A percentile compares a stretch with the other conserved stretches of the same genome.
Evolutionary conservation across 2,888 invertebrate genomes (phyloP).

Genomic region (Xanthostigma xanthostigma): DNA sequence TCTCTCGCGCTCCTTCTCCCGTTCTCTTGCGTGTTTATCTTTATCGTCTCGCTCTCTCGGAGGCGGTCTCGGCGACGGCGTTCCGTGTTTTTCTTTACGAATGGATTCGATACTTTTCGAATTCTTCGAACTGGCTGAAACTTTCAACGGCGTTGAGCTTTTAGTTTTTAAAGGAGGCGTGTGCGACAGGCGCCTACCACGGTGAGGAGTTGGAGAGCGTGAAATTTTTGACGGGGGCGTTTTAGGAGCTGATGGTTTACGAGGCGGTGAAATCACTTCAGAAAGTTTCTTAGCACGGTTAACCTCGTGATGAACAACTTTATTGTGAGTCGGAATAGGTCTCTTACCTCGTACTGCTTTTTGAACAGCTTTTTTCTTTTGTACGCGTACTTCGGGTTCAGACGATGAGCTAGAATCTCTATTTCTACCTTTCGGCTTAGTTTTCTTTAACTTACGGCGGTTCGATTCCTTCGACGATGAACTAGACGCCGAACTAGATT

Average conservation of each 20-base stretch:
- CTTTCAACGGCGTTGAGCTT: conserved; percentile 18
- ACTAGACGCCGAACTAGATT: conserved; percentile 47
- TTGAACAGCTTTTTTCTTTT: conserved; percentile 29
- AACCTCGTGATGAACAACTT: conserved; percentile 36
- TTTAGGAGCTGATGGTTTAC: conserved; percentile 9
- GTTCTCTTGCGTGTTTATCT: conserved; percentile 25
- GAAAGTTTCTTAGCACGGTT: conserved; percentile 32
- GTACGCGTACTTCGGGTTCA: conserved; percentile 19
- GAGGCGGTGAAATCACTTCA: conserved; percentile 23
- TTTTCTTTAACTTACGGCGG: conserved; percentile 24
- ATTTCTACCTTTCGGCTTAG: conserved; percentile 19
- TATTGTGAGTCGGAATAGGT: conserved; percentile 35
- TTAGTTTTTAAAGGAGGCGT: conserved; percentile 28
- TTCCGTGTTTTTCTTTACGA: conserved; percentile 25
- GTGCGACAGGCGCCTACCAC: conserved; percentile 22
- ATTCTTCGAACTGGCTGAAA: conserved; percentile 19
- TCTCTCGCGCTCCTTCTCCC: conserved; percentile 24
- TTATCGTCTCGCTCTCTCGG: conserved; percentile 20
- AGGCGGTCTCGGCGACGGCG: conserved; percentile 25
- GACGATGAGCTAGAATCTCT: conserved; percentile 16
- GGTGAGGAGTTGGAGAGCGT: conserved; percentile 25
- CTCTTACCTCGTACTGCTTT: conserved; percentile 24
- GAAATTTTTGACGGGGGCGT: conserved; percentile 15
- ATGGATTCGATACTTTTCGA: conserved; percentile 17
- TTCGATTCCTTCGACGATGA: conserved; percentile 30